Percentiles rank a stretch among this genome's conserved stretches.
Evolutionary conservation across 2,797 vertebrate species (phyloP).

Genomic region (Neosilurus mollespiculum): DNA sequence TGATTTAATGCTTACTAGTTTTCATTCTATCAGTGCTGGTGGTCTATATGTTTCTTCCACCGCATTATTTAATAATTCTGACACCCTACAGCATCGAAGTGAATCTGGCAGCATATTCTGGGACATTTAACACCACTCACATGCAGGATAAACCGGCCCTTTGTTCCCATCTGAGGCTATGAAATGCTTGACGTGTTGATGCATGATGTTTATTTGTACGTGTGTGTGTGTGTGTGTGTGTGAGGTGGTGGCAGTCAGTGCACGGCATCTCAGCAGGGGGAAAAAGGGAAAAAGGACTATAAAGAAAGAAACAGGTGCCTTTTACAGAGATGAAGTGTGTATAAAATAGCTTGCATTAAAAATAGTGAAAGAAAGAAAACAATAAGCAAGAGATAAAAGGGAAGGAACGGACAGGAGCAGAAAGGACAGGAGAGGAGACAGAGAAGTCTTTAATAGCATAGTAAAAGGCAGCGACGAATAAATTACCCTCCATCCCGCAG

Average conservation of each 20-base stretch:
- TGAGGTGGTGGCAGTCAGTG: constrained; percentile 36
- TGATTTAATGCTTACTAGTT: constrained; percentile 33
- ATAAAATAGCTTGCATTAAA: constrained; percentile 42
- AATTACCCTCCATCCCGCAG: constrained; percentile 67
- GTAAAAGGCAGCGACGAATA: constrained; percentile 68
- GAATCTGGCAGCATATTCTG: constrained; percentile 56
- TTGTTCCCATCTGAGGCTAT: constrained; percentile 56
- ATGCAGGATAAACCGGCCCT: constrained; percentile 33
- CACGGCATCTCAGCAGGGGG: constrained; percentile 26
- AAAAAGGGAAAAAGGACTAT: constrained; percentile 5
- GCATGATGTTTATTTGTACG: constrained; percentile 41
- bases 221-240: not conserved
- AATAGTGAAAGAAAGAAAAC: constrained; percentile 39
- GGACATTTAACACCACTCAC: constrained; percentile 45
- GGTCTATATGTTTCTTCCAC: constrained; percentile 29
- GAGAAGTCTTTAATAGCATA: constrained; percentile 68
- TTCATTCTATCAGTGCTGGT: constrained; percentile 22
- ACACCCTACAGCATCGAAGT: constrained; percentile 38
- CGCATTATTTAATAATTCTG: constrained; percentile 30
- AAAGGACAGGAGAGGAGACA: constrained; percentile 51
- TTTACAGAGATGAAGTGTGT: constrained; percentile 35
- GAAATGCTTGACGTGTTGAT: constrained; percentile 60
- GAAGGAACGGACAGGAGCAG: constrained; percentile 32
- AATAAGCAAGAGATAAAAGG: constrained; percentile 43
- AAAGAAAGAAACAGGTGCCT: constrained; percentile 41